Base-by-base conservation (phyloP, 2,888 invertebrate genomes). In the Blomia tropicalis region DNA sequence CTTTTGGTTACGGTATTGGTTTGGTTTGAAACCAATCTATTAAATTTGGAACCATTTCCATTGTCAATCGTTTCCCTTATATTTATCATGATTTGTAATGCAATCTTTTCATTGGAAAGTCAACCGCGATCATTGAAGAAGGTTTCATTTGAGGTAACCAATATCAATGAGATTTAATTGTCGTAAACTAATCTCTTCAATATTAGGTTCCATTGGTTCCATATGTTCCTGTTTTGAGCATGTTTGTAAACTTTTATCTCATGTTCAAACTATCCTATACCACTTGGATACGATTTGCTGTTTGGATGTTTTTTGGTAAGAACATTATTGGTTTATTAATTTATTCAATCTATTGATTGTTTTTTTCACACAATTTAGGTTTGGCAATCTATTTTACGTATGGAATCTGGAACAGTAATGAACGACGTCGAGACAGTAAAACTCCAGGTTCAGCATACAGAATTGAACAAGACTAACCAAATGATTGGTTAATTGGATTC, bases 241-340 rank as follows among this genome's bases (percentile, higher is more conserved):
- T 65, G 30, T 53, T 65, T 32, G 56, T 60, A 14, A 65, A 65
- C 54, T 54, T 60, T 25, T 65, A 65, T 30, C 43, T 65, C 4
- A 65, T 65, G 65, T 41, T 65, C 31, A 61, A 64, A 44, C 32
- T 65, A 23, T 64, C 65, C 7, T 69, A 73, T 0, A 77, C 79
- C 66, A 90, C 90, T 0, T 91, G 91, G 90, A 77, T 87, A n/a
- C 75, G 87, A 67, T 85, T 89, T 71, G 76, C 76, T 2, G 76
- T 87, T 31, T 91, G 90, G 90, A 81, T 89, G 77, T 71, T 73
- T 14, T 74, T 88, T 66, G 90, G 90, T 74, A 66, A 68, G 69
- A n/a, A n/a, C n/a, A n/a, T n/a, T n/a, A n/a, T n/a, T n/a, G n/a
- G n/a, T n/a, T n/a, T n/a, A n/a, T n/a, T n/a, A n/a, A n/a, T n/a